Base-by-base conservation (phyloP, 2,888 invertebrate species). In the Margaritifera margaritifera region DNA sequence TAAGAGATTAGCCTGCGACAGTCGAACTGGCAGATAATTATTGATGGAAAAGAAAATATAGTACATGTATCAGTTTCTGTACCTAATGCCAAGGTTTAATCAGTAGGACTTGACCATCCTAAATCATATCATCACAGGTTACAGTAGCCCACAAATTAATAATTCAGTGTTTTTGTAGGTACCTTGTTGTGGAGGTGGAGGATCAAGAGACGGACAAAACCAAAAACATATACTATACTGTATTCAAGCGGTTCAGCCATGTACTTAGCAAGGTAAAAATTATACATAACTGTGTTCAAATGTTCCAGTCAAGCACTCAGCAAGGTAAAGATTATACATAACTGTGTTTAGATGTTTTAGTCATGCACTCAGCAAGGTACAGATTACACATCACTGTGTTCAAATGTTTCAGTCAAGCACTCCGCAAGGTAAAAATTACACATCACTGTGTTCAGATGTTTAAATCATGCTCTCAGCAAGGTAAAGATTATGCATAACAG, bases 201-300 rank as follows among this genome's bases (percentile, higher is more conserved):
- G 96, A 96, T 90, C 94, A 94, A 64, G 86, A 86, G 22, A 69
- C 80, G n/a, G 77, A 82, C 62, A 95, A 95, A 88, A 93, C 94
- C 0, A 91, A 94, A 60, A 93, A 94, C 82, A 97, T 98, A 96
- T 98, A 98, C 89, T 91, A 94, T 63, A 94, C 94, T 72, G 97
- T 98, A 31, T 94, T 97, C 93, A 93, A 94, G 88, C 94, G 95
- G 84, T 97, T 98, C 91, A 93, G 94, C 42, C 93, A 90, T 93
- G 95, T 92, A 19, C 84, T 91, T 25, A 80, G 84, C n/a, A 86
- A 85, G 71, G 90, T 55, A 20, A 55, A 55, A 8, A 19, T 31
- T 1, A 31, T 31, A 31, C 31, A 31, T 31, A 31, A 1, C 31
- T 54, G 22, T 51, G n/a, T 51, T 62, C 24, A 54, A 4, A 52